Percentiles rank a stretch among this genome's conserved stretches.
Conservation (phyloP, 2,797 vertebrate species). For the Pogonophryne albipinna region DNA sequence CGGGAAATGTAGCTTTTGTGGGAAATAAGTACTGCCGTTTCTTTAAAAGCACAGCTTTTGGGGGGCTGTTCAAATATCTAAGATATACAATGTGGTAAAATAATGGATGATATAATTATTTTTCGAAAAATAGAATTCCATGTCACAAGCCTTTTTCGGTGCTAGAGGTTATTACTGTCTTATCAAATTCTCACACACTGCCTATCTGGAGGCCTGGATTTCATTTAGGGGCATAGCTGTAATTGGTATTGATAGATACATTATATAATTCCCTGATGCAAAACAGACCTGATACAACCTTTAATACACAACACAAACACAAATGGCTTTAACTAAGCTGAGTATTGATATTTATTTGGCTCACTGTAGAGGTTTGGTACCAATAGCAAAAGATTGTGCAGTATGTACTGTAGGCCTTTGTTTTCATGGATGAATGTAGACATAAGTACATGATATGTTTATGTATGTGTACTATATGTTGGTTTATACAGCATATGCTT, state of each 20-base stretch:
- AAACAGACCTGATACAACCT: not conserved
- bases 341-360: not conserved
- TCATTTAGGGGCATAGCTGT: not conserved
- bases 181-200: slow-evolving; percentile 6
- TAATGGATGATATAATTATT: not conserved
- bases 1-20: slow-evolving; percentile 11
- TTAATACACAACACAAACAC: not conserved
- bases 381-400: not conserved
- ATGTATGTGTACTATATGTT: not conserved
- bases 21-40: slow-evolving; percentile 3
- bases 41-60: not conserved
- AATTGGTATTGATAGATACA: not conserved
- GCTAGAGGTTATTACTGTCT: not conserved
- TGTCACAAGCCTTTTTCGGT: not conserved
- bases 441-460: not conserved
- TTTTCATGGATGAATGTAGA: slow-evolving; percentile 3
- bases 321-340: not conserved
- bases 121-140: not conserved
- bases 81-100: not conserved
- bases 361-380: too few species aligned
- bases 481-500: not conserved
- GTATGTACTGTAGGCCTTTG: not conserved
- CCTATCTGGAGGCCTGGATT: not conserved
- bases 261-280: not conserved
- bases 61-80: not conserved